Evolutionary conservation across 2,888 invertebrate species (phyloP).

Genomic region (Drosophila mettleri): DNA sequence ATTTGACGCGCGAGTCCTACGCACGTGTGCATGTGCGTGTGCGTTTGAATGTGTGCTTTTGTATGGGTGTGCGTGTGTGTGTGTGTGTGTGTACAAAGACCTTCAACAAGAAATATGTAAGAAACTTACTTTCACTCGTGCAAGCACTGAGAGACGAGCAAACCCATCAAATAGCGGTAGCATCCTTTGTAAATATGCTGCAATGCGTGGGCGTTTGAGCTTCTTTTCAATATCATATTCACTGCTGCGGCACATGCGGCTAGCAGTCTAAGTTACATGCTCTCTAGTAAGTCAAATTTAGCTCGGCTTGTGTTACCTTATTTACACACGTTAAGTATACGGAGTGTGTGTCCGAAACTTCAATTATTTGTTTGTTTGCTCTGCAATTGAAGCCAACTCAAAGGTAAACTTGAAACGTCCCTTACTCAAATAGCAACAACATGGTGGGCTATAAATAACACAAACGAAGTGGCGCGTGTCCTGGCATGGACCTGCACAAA

Average conservation of each 20-base stretch:
- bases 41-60: conserved; percentile 16
- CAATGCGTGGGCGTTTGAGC: conserved; percentile 23
- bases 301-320: conserved; percentile 52
- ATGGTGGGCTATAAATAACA: conserved; percentile 52
- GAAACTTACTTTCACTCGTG: conserved; percentile 67
- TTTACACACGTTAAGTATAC: conserved; percentile 47
- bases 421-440: conserved; percentile 45
- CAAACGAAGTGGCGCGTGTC: neutral
- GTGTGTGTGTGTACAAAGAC: conserved; percentile 50
- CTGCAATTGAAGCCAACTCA: conserved; percentile 42
- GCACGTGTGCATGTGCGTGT: conserved; percentile 38
- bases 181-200: conserved; percentile 28
- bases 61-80: conserved; percentile 15
- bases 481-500: conserved; percentile 4
- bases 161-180: conserved; percentile 30
- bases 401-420: conserved; percentile 31
- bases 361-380: conserved; percentile 31
- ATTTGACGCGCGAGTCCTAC: conserved; percentile 34
- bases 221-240: conserved; percentile 4
- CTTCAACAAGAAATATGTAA: conserved; percentile 68
- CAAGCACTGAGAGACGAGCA: conserved; percentile 21
- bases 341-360: conserved; percentile 19
- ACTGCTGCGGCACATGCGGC: conserved; percentile 13
- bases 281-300: neutral
- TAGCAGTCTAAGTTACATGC: neutral